phyloP scores from a whole-genome alignment of 2,888 invertebrate species.

The Caenorhabditis japonica region DNA sequence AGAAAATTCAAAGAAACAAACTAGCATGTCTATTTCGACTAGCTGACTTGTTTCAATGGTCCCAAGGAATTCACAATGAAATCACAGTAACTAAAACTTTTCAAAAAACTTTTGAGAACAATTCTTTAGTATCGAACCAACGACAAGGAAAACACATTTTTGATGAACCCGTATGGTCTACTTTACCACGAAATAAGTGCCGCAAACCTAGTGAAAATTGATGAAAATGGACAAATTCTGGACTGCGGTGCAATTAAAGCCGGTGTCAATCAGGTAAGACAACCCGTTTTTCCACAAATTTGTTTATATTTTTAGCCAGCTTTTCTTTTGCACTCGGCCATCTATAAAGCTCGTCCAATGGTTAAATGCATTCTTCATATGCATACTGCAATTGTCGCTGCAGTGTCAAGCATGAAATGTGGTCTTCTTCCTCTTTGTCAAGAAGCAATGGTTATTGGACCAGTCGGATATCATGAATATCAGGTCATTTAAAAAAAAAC shows the following conservation, averaged over 20 bases:
- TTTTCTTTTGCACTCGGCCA: constrained; percentile 92
- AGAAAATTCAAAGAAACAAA: constrained; percentile 54
- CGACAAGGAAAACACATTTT: constrained; percentile 84
- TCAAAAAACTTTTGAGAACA: too few species aligned
- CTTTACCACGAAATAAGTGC: constrained; percentile 87
- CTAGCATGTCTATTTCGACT: constrained; percentile 60
- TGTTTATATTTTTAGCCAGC: constrained; percentile 85
- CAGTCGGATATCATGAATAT: constrained; percentile 87
- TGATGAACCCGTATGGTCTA: constrained; percentile 86
- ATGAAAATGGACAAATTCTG: constrained; percentile 67
- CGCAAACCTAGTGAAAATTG: constrained; percentile 86
- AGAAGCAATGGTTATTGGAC: constrained; percentile 94
- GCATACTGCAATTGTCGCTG: constrained; percentile 85
- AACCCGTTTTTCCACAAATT: not conserved
- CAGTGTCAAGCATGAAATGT: constrained; percentile 80
- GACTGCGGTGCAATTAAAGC: constrained; percentile 70
- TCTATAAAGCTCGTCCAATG: constrained; percentile 97
- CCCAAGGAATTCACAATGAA: constrained; percentile 59
- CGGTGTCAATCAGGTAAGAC: constrained; percentile 66
- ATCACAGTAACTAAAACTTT: constrained; percentile 58
- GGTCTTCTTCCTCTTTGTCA: constrained; percentile 92
- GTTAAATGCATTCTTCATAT: constrained; percentile 95
- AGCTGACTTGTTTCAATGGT: constrained; percentile 61
- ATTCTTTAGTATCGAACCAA: constrained; percentile 57
- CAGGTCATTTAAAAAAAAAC: constrained; percentile 76